A percentile compares a stretch with the other conserved stretches of the same genome.
phyloP scores from a whole-genome alignment of 2,797 vertebrate genomes.

The Scarus forsteni region DNA sequence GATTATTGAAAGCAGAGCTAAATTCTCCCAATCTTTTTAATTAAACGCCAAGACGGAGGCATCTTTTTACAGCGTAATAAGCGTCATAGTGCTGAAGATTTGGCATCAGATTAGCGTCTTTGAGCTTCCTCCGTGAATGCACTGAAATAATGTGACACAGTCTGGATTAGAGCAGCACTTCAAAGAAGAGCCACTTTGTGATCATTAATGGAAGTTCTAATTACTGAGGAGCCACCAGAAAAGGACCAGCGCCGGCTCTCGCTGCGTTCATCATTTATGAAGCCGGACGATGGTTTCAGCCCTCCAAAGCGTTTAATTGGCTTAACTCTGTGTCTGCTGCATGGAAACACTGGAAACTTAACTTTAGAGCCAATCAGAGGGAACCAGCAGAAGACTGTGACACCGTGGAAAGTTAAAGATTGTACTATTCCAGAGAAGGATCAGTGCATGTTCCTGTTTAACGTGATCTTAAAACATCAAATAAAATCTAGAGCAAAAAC shows the following conservation, averaged over 20 bases:
- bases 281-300: conserved; percentile 66
- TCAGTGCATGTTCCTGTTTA: too few species aligned
- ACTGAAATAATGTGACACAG: conserved; percentile 79
- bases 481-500: too few species aligned
- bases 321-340: conserved; percentile 64
- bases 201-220: conserved; percentile 81
- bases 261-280: conserved; percentile 76
- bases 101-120: conserved; percentile 74
- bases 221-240: conserved; percentile 77
- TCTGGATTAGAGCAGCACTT: conserved; percentile 77
- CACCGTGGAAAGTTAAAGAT: background rate
- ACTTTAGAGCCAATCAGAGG: conserved; percentile 43
- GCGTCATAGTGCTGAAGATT: conserved; percentile 64
- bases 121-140: conserved; percentile 69
- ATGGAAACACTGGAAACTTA: conserved; percentile 55
- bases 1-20: conserved; percentile 30
- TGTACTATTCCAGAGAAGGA: too few species aligned
- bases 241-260: conserved; percentile 54
- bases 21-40: conserved; percentile 66
- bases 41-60: conserved; percentile 62
- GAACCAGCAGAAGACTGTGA: conserved; percentile 37
- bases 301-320: conserved; percentile 77
- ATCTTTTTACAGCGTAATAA: conserved; percentile 65
- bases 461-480: too few species aligned
- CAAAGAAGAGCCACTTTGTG: conserved; percentile 77